Base-by-base conservation (phyloP, 1,140 invertebrate genomes). In the Venustaconcha ellipsiformis region DNA sequence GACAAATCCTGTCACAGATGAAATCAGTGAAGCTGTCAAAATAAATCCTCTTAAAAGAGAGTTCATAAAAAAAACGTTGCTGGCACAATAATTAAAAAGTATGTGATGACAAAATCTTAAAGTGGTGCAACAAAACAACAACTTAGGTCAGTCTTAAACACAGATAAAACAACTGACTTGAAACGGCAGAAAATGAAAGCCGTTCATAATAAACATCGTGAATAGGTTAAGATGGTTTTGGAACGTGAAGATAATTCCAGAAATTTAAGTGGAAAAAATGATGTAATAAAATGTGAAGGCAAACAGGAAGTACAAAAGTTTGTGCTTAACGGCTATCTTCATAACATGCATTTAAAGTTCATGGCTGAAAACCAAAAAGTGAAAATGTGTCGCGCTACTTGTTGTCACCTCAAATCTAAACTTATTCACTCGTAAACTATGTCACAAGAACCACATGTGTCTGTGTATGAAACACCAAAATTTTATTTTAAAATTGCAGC, bases 371-470 rank as follows among this genome's bases (percentile, higher is more conserved):
- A 62, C 62, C 26, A 15, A 18, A 37, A 69, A 15, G 17, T 26
- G 15, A 68, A 74, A 20, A 62, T 69, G 14, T 68, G 73, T 63
- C 69, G 20, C 55, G 67, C 67, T 17, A 70, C 67, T 8, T 76
- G 70, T 70, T 76, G 74, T 70, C 67, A 67, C 14, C 60, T 63
- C 11, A 70, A 58, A 62, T 67, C 74, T 17, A 70, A 70, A 63
- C 37, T 14, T 63, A 67, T 70, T 48, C 57, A 23, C 58, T 70
- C 14, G 58, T 70, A 15, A 70, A 62, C 23, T 73, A 66, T 65
- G 63, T 64, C 1, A 48, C 72, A 14, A 62, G 72, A 67, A 30
- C 56, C 56, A 73, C 72, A 26, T 30, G 2, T 73, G 72, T 30
- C 1, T 65, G 55, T 73, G 72, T 56, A 73, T 64, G 57, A 73